Evolutionary conservation across 2,888 invertebrate species (phyloP).

Genomic region (Cryptosula pallasiana): DNA sequence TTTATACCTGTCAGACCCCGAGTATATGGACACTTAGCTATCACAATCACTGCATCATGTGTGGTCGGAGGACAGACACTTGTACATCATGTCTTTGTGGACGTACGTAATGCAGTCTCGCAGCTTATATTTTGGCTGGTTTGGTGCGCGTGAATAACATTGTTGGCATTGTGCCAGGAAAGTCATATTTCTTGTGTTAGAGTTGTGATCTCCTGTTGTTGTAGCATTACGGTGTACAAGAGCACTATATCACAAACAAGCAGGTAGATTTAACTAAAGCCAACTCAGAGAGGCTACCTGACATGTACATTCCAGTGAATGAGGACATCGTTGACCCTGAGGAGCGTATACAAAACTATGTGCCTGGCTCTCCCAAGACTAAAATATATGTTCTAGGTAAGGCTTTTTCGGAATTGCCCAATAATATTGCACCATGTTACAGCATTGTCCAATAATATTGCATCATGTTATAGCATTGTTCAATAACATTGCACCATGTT

Average conservation of each 20-base stretch:
- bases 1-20: constrained; percentile 85
- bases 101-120: no score
- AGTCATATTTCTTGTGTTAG: no score
- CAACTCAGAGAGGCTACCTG: constrained; percentile 75
- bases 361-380: constrained; percentile 82
- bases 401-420: no score
- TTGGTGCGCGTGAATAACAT: no score
- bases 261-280: constrained; percentile 18
- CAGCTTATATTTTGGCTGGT: no score
- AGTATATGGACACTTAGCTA: constrained; percentile 66
- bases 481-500: no score
- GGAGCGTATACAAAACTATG: constrained; percentile 82
- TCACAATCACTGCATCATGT: constrained; percentile 68
- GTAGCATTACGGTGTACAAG: constrained; percentile 13
- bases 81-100: constrained; percentile 57
- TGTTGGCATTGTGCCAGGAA: no score
- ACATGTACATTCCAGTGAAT: constrained; percentile 90
- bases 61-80: constrained; percentile 55
- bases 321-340: constrained; percentile 87
- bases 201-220: no score
- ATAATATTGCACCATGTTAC: no score
- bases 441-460: no score
- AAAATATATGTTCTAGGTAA: constrained; percentile 56
- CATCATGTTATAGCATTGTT: no score
- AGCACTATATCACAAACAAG: constrained; percentile 23